Conservation (phyloP, 2,797 vertebrate genomes). For the Poeciliopsis gracilis region DNA sequence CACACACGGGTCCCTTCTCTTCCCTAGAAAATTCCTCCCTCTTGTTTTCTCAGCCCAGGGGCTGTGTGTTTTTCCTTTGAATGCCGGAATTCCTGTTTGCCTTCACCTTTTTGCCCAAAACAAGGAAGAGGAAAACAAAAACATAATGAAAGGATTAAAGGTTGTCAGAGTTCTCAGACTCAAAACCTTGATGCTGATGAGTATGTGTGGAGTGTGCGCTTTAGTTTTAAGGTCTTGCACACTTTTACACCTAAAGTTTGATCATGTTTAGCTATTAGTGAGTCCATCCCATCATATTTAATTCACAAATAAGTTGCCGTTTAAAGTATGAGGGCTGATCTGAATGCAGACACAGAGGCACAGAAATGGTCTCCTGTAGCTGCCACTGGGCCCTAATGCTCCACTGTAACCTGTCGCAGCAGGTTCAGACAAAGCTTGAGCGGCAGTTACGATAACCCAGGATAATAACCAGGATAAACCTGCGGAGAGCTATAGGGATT, state of each 20-base stretch:
- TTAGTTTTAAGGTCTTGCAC: slow-evolving; percentile 25
- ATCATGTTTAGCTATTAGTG: neutral
- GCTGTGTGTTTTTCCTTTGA: slow-evolving; percentile 77
- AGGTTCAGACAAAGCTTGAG: slow-evolving; percentile 48
- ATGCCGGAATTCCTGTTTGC: slow-evolving; percentile 81
- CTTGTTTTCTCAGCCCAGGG: slow-evolving; percentile 75
- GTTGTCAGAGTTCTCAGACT: slow-evolving; percentile 66
- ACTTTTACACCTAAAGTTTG: neutral
- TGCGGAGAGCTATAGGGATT: slow-evolving; percentile 41
- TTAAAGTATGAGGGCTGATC: neutral
- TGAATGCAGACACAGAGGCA: neutral
- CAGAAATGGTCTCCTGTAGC: neutral
- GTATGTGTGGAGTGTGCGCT: slow-evolving; percentile 3
- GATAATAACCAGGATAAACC: slow-evolving; percentile 61
- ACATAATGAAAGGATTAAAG: slow-evolving; percentile 78
- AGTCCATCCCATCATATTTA: neutral
- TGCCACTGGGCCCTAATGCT: slow-evolving; percentile 35
- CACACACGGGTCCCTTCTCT: slow-evolving; percentile 46
- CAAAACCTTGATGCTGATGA: slow-evolving; percentile 40
- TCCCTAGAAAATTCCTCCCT: slow-evolving; percentile 55
- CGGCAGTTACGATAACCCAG: slow-evolving; percentile 41
- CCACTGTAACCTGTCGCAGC: slow-evolving; percentile 56
- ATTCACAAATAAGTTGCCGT: neutral
- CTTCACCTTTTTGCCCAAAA: slow-evolving; percentile 74
- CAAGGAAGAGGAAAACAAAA: slow-evolving; percentile 74